These are phyloP conservation scores for Acipenser oxyrinchus DNA, from an alignment of 2,797 vertebrate species.

Conservation along the genomic window DNA sequence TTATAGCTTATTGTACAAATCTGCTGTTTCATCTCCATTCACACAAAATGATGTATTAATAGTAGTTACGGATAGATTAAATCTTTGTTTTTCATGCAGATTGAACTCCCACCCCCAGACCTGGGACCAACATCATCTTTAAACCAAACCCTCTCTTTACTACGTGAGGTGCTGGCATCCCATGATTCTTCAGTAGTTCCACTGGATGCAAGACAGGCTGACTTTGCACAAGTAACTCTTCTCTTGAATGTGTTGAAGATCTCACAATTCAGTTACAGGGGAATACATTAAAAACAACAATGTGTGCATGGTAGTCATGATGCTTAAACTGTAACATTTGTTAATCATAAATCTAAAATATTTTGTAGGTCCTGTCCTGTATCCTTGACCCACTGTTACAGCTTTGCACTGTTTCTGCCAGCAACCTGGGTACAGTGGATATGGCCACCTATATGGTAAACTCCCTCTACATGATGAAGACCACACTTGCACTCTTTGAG, in stretches of 20 bases:
- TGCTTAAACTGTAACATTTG: neutral
- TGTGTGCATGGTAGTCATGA: neutral
- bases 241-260: conserved; percentile 9
- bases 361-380: conserved; percentile 84
- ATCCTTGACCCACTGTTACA: conserved; percentile 91
- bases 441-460: conserved; percentile 99
- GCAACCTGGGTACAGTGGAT: conserved; percentile 89
- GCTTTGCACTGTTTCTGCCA: conserved; percentile 90
- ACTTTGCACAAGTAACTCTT: conserved; percentile 84
- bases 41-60: too few species aligned
- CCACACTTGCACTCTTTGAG: conserved; percentile 88
- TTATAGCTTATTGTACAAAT: too few species aligned
- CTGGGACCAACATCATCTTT: conserved; percentile 87
- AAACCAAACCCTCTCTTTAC: conserved; percentile 83
- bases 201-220: conserved; percentile 87
- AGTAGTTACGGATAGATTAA: too few species aligned
- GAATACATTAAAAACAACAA: conserved; percentile 9
- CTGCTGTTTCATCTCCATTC: too few species aligned
- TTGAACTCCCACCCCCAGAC: conserved; percentile 91
- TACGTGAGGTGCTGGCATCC: conserved; percentile 86
- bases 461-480: conserved; percentile 95
- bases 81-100: conserved; percentile 48
- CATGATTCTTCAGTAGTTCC: conserved; percentile 92
- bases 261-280: conserved; percentile 21
- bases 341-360: neutral